These are phyloP conservation scores for Cheilosia grossa DNA, from an alignment of 2,888 invertebrate species.

Conservation along the genomic window DNA sequence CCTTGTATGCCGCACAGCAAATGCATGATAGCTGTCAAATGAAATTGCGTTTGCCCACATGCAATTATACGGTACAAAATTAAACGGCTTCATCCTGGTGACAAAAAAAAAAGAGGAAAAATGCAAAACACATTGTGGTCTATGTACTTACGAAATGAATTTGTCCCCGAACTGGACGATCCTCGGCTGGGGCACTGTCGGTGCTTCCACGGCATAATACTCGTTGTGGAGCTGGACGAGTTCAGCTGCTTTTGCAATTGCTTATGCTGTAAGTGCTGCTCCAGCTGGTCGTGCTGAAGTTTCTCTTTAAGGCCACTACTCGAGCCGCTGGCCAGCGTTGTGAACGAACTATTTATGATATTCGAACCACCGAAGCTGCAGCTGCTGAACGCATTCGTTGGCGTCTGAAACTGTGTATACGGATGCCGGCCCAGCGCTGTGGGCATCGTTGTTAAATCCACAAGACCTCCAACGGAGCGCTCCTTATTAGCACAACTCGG, in stretches of 20 bases:
- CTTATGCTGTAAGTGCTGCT: conserved; percentile 75
- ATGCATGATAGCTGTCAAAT: too few relatives aligned
- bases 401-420: conserved; percentile 80
- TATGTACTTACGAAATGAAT: conserved; percentile 82
- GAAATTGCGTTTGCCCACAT: too few relatives aligned
- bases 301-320: conserved; percentile 82
- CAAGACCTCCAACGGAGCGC: conserved; percentile 49
- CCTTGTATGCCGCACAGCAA: too few relatives aligned
- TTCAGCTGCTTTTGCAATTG: conserved; percentile 79
- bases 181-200: conserved; percentile 83
- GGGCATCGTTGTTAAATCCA: conserved; percentile 64
- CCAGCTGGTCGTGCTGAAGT: conserved; percentile 78
- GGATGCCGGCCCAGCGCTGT: conserved; percentile 77
- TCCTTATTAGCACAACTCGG: conserved; percentile 66
- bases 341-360: conserved; percentile 78
- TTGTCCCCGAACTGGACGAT: conserved; percentile 83
- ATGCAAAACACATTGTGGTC: too few relatives aligned
- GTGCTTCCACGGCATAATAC: conserved; percentile 83
- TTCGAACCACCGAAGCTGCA: conserved; percentile 76
- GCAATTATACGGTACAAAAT: too few relatives aligned
- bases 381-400: conserved; percentile 74
- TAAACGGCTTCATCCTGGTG: too few relatives aligned
- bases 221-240: conserved; percentile 79
- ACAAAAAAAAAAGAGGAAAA: too few relatives aligned
- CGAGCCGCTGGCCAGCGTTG: conserved; percentile 79